These are phyloP conservation scores for Dinocampus coccinellae DNA, from an alignment of 2,888 invertebrate genomes.

Conservation along the genomic window DNA sequence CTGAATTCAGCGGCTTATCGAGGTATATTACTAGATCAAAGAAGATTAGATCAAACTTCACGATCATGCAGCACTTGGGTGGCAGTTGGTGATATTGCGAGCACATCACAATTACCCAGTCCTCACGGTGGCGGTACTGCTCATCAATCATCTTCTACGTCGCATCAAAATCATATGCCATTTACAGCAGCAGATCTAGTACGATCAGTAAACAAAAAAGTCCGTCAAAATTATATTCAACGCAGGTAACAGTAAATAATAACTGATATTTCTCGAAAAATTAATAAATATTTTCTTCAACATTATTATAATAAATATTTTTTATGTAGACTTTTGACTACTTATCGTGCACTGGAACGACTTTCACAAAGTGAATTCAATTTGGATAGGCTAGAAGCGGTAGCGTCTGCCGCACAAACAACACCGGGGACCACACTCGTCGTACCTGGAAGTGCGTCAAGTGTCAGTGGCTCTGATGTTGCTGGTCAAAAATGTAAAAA, in stretches of 20 bases:
- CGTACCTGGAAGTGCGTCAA: conserved; percentile 65
- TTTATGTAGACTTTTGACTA: conserved; percentile 76
- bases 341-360: conserved; percentile 84
- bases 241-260: conserved; percentile 66
- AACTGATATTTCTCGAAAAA: too few species aligned
- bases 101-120: conserved; percentile 85
- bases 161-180: conserved; percentile 70
- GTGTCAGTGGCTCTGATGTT: conserved; percentile 67
- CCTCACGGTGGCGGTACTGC: conserved; percentile 79
- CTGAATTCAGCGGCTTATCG: conserved; percentile 73
- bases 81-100: conserved; percentile 80
- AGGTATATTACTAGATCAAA: conserved; percentile 72
- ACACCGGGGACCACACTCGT: conserved; percentile 64
- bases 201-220: conserved; percentile 85
- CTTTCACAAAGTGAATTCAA: conserved; percentile 90
- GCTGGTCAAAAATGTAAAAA: conserved; percentile 68
- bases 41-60: conserved; percentile 74
- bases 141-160: conserved; percentile 60
- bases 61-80: conserved; percentile 91
- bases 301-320: too few species aligned
- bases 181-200: conserved; percentile 79
- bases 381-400: conserved; percentile 79
- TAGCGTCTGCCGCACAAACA: conserved; percentile 70
- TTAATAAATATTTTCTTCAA: too few species aligned
- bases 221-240: conserved; percentile 85